Conservation (phyloP, 2,797 vertebrate genomes). For the Melanotaenia trifasciata region DNA sequence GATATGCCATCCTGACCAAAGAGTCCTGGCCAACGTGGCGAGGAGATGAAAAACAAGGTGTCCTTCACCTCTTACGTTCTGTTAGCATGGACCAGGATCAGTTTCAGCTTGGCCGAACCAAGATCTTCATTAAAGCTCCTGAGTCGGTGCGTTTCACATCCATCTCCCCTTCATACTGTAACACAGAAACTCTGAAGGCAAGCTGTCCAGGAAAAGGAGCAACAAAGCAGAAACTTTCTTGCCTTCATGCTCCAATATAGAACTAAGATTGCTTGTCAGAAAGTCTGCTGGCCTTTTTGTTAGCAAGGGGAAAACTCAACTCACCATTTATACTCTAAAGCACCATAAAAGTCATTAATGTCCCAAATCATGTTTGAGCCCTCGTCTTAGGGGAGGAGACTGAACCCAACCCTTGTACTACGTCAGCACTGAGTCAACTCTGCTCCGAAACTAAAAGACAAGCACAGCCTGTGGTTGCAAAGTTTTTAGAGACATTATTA, state of each 20-base stretch:
- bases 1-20: slow-evolving; percentile 96
- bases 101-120: slow-evolving; percentile 93
- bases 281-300: slow-evolving; percentile 34
- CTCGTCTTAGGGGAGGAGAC: slow-evolving; percentile 61
- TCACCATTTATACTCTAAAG: slow-evolving; percentile 50
- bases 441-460: slow-evolving; percentile 67
- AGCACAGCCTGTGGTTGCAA: slow-evolving; percentile 70
- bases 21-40: slow-evolving; percentile 96
- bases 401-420: slow-evolving; percentile 62
- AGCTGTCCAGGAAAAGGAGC: slow-evolving; percentile 1
- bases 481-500: slow-evolving; percentile 67
- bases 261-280: slow-evolving; percentile 20
- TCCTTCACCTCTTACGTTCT: slow-evolving; percentile 91
- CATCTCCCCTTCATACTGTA: neutral
- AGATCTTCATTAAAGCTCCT: slow-evolving; percentile 96
- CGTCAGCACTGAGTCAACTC: slow-evolving; percentile 82
- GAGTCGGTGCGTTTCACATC: slow-evolving; percentile 88
- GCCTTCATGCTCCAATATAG: neutral
- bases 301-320: slow-evolving; percentile 29
- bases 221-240: slow-evolving; percentile 18
- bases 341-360: slow-evolving; percentile 73
- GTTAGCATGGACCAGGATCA: slow-evolving; percentile 98
- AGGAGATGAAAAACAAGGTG: slow-evolving; percentile 96
- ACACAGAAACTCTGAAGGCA: neutral
- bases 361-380: slow-evolving; percentile 53